Base-by-base conservation (phyloP, 2,113 vertebrate species). In the Lanius ludovicianus region DNA sequence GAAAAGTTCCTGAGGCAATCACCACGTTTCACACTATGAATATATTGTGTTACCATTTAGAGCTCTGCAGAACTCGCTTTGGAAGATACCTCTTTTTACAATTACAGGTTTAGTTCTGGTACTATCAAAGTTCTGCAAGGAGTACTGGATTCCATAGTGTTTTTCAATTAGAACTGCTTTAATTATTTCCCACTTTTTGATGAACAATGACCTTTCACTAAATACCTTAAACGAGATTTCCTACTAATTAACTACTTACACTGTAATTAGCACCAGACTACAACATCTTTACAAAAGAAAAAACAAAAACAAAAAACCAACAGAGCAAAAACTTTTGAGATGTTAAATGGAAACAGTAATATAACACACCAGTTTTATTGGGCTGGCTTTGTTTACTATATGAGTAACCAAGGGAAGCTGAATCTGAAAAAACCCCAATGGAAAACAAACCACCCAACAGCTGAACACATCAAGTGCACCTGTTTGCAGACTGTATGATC, bases 191-290 rank as follows among this genome's bases (percentile, higher is more conserved):
- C 50, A 56, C 52, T 93, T 84, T 68, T 75, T 95, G 82, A 95
- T 90, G 85, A 97, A 95, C 28, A 77, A 65, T 63, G 80, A 95
- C 83, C 89, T 97, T 93, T 95, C 79, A 88, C 85, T 91, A 88
- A 90, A 89, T 49, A 85, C 15, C 39, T 85, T 28, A 76, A 87
- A 89, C 64, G 47, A 90, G 68, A 90, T 90, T 96, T 96, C 92
- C 79, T 93, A 76, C 46, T 96, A 77, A 95, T 91, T 91, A 92
- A 84, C 64, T 41, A 67, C 85, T 84, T 83, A 70, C 4, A 47
- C 37, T 41, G 28, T 90, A 41, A 95, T 93, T 90, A 50, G 27
- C 23, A 83, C 39, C 68, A 77, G 33, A 50, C 37, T 92, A 55
- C 37, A 90, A 39, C 17, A 90, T 21, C 67, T 76, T 91, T 6